phyloP scores from a whole-genome alignment of 2,113 vertebrate genomes.

The Colossoma macropomum region DNA sequence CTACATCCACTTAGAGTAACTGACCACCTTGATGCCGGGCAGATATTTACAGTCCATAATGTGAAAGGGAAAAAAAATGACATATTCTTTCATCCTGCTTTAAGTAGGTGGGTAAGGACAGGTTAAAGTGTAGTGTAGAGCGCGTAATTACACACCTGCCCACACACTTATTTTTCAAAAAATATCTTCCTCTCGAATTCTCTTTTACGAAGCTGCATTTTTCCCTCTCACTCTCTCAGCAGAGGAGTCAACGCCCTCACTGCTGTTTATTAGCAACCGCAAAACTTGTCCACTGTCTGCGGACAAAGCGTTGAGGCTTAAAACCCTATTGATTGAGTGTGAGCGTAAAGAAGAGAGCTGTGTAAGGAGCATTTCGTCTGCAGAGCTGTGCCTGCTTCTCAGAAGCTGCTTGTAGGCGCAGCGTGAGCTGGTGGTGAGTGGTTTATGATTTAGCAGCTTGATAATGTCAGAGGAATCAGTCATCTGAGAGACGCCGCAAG shows the following conservation, averaged over 20 bases:
- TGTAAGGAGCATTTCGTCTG: constrained; percentile 1
- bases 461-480: constrained; percentile 55
- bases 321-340: neutral
- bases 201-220: neutral
- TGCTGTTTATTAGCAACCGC: neutral
- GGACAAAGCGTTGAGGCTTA: constrained; percentile 16
- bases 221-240: neutral
- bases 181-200: neutral
- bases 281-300: neutral
- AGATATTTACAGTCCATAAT: neutral
- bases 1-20: neutral
- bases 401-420: constrained; percentile 19
- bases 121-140: neutral
- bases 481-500: constrained; percentile 56
- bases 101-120: neutral
- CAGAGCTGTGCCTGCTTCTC: constrained; percentile 8
- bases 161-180: neutral
- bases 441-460: constrained; percentile 52
- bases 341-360: neutral
- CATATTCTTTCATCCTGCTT: neutral
- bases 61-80: neutral
- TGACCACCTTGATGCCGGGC: neutral
- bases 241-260: neutral
- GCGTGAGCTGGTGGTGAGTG: constrained; percentile 26
- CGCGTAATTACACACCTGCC: neutral